Evolutionary conservation across 2,113 vertebrate species (phyloP).

Genomic region (Columba janthina): DNA sequence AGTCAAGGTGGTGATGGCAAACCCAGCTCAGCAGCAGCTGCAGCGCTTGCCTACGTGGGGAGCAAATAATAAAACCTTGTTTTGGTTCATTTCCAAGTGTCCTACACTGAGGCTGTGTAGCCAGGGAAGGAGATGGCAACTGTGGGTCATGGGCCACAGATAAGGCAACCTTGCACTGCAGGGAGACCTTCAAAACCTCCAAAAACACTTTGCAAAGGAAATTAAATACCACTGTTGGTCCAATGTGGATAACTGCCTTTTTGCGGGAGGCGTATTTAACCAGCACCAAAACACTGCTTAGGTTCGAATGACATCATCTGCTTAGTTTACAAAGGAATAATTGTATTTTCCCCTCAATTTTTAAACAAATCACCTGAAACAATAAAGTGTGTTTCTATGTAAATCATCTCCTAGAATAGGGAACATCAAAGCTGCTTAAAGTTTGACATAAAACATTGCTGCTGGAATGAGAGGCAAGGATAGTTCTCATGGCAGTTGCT

Average conservation of each 20-base stretch:
- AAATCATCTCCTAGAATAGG: not conserved
- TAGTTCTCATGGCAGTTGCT: not conserved
- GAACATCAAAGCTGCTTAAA: not conserved
- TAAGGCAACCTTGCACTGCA: not conserved
- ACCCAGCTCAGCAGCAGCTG: not conserved
- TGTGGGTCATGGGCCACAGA: not conserved
- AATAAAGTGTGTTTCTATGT: not conserved
- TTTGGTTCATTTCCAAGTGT: not conserved
- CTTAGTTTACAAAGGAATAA: not conserved
- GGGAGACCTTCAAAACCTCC: not conserved
- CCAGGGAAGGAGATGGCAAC: not conserved
- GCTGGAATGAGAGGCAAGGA: not conserved
- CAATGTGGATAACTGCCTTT: not conserved
- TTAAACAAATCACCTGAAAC: not conserved
- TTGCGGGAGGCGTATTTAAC: not conserved
- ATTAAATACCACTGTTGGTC: not conserved
- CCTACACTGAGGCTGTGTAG: fast-evolving
- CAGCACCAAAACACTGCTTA: not conserved
- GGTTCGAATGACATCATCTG: not conserved
- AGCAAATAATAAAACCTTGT: not conserved
- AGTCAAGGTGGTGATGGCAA: not conserved
- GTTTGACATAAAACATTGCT: not conserved
- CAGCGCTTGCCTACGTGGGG: not conserved
- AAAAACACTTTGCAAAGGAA: not conserved
- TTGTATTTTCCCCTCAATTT: not conserved